Conservation (phyloP, 30 jellyfish, hydroid and myxozoan species). For the Aurelia sp. region DNA sequence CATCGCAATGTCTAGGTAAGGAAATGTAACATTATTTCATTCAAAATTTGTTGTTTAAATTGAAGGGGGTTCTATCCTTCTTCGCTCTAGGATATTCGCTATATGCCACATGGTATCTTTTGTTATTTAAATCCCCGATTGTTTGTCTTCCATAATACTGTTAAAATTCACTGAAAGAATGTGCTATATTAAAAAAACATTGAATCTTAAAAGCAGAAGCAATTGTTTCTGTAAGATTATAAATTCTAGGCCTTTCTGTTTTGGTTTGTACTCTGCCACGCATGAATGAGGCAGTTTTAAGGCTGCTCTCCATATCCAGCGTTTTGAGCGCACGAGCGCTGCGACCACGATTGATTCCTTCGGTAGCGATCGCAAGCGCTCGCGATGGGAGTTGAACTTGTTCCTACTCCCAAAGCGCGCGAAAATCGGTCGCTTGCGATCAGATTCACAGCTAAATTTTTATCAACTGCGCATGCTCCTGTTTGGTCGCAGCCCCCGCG, state of each 20-base stretch:
- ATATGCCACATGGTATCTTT: not conserved
- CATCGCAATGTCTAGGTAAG: not conserved
- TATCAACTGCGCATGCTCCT: too few species aligned
- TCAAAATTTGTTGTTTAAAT: not conserved
- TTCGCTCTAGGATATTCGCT: constrained; percentile 7
- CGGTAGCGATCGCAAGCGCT: too few species aligned
- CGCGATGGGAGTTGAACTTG: too few species aligned
- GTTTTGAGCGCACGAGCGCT: too few species aligned
- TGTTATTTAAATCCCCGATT: not conserved
- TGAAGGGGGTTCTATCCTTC: not conserved
- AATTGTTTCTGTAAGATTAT: not conserved
- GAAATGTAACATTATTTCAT: not conserved
- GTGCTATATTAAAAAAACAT: not conserved
- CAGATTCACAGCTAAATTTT: too few species aligned
- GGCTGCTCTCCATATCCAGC: too few species aligned
- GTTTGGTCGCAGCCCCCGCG: too few species aligned
- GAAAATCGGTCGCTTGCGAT: too few species aligned
- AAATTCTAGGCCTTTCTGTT: not conserved
- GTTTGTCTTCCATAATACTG: not conserved
- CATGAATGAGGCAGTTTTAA: not conserved
- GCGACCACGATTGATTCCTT: too few species aligned
- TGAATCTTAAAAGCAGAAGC: not conserved
- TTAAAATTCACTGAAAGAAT: constrained; percentile 3
- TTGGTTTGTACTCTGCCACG: not conserved
- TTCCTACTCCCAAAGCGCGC: too few species aligned